A percentile compares a stretch with the other conserved stretches of the same genome.
Conservation (phyloP, 1,140 invertebrate species). For the Periplaneta americana region DNA sequence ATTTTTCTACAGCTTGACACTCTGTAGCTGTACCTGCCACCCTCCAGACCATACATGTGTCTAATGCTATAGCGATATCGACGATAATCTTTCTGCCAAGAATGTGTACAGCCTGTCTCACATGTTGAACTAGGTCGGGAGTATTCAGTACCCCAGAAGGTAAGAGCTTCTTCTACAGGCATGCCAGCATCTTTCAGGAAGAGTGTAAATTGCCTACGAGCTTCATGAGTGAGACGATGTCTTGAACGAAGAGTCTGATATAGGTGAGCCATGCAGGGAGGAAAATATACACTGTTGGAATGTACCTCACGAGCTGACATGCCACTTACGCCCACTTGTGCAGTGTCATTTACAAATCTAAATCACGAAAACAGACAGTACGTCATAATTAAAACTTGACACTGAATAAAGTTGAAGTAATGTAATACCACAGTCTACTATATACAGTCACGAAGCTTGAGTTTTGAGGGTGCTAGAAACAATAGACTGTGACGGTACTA, state of each 20-base stretch:
- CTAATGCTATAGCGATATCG: conserved; percentile 64
- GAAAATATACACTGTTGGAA: conserved; percentile 51
- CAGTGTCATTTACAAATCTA: neutral
- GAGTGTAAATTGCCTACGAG: conserved; percentile 61
- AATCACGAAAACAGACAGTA: neutral
- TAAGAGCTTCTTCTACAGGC: conserved; percentile 53
- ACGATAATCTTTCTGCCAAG: conserved; percentile 55
- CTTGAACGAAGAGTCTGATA: conserved; percentile 52
- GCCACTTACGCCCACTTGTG: neutral
- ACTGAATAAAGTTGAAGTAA: no score
- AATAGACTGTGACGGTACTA: no score
- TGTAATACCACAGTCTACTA: no score
- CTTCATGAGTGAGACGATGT: conserved; percentile 68
- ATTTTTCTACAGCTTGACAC: conserved; percentile 48
- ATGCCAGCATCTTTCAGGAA: conserved; percentile 67
- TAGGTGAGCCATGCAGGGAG: conserved; percentile 69
- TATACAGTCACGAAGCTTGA: no score
- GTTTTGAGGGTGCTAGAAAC: no score
- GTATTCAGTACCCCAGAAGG: conserved; percentile 63
- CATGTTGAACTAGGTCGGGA: conserved; percentile 41
- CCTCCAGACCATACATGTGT: conserved; percentile 67
- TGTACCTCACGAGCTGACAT: conserved; percentile 38
- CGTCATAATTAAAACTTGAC: no score
- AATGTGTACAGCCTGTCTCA: conserved; percentile 48
- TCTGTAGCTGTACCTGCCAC: conserved; percentile 52